A percentile compares a stretch with the other conserved stretches of the same genome.
phyloP scores from a whole-genome alignment of 2,888 invertebrate species.

The Ferdinandea cuprea region DNA sequence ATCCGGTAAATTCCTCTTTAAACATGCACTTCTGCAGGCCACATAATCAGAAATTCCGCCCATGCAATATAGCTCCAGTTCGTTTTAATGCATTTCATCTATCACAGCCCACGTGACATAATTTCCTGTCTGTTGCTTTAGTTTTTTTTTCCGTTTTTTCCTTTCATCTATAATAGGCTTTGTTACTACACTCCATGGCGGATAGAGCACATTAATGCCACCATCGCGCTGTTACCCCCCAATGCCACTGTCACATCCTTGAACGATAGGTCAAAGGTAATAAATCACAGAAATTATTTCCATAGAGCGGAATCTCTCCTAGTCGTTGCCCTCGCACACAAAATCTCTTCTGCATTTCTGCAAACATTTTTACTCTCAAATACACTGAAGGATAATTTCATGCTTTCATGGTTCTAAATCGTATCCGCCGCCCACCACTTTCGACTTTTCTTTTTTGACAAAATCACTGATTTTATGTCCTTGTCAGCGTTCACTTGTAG shows the following conservation, averaged over 20 bases:
- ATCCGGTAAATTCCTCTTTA: slow-evolving; percentile 2
- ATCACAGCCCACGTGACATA: slow-evolving; percentile 36
- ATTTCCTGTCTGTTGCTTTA: slow-evolving; percentile 6
- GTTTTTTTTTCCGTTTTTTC: not conserved
- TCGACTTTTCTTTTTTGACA: not conserved
- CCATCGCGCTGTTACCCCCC: slow-evolving; percentile 2
- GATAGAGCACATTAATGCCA: not conserved
- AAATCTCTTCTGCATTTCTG: not conserved
- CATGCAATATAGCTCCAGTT: slow-evolving; percentile 41
- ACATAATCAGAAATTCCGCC: slow-evolving; percentile 41
- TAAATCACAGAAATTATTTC: slow-evolving; percentile 56
- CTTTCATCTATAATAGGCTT: slow-evolving; percentile 1
- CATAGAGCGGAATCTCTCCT: not conserved
- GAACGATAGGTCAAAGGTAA: slow-evolving; percentile 49
- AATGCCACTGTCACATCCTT: slow-evolving; percentile 47
- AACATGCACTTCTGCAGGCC: slow-evolving; percentile 9
- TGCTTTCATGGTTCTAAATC: slow-evolving; percentile 48
- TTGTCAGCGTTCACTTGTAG: slow-evolving; percentile 13
- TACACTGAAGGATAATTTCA: slow-evolving; percentile 42
- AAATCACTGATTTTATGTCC: slow-evolving; percentile 35
- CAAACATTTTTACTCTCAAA: not conserved
- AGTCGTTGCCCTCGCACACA: no score
- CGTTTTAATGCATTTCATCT: slow-evolving; percentile 48
- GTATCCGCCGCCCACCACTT: slow-evolving; percentile 6
- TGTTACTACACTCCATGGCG: not conserved